phyloP scores from a whole-genome alignment of 2,113 vertebrate species.

The Bothrops jararaca region DNA sequence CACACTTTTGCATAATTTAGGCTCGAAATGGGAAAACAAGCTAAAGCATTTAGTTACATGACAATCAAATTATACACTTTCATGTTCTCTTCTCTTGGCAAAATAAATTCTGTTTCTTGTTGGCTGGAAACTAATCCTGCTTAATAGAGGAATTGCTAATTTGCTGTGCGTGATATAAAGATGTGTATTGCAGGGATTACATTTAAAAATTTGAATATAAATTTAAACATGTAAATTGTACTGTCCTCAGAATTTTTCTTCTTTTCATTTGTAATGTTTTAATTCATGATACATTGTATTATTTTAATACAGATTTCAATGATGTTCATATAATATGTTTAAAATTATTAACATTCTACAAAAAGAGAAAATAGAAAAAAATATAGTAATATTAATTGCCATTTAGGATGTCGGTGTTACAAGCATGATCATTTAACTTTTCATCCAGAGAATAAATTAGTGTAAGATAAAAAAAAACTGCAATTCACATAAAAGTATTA shows the following conservation, averaged over 20 bases:
- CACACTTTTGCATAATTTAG: conserved; percentile 17
- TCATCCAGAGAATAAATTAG: background rate
- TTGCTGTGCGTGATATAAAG: conserved; percentile 18
- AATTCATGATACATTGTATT: background rate
- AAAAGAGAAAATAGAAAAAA: background rate
- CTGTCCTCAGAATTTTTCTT: background rate
- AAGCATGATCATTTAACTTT: background rate
- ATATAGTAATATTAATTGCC: background rate
- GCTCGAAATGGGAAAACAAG: conserved; percentile 3
- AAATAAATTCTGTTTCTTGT: conserved; percentile 6
- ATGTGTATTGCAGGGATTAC: conserved; percentile 24
- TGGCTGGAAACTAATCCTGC: conserved; percentile 28
- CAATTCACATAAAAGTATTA: background rate
- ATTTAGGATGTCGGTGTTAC: background rate
- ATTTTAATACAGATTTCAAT: background rate
- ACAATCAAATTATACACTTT: conserved; percentile 23
- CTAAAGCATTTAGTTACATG: conserved; percentile 17
- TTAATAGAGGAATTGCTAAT: conserved; percentile 35
- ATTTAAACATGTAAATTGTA: conserved; percentile 24
- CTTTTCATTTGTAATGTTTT: background rate
- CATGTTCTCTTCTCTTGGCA: conserved; percentile 4
- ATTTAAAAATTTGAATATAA: conserved; percentile 38
- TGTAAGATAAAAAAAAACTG: background rate
- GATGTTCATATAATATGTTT: background rate
- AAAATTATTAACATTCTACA: background rate